These are phyloP conservation scores for Ptychobarbus kaznakovi DNA, from an alignment of 2,797 vertebrate genomes.

Conservation along the genomic window DNA sequence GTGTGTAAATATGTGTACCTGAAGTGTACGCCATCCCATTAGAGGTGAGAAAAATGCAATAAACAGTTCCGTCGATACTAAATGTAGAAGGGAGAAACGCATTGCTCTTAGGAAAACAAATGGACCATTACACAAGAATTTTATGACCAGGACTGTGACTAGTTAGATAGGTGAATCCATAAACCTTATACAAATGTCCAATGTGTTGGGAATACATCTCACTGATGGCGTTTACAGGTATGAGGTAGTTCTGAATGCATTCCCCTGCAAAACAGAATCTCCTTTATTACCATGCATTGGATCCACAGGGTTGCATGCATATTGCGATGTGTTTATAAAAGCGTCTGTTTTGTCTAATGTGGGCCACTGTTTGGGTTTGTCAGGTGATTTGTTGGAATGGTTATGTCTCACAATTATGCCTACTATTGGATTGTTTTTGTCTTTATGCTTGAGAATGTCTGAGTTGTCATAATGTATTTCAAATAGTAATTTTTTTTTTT, in stretches of 20 bases:
- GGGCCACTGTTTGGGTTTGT: constrained; percentile 21
- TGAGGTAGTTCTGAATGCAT: background rate
- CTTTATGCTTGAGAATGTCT: background rate
- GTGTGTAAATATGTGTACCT: constrained; percentile 21
- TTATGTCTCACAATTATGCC: constrained; percentile 22
- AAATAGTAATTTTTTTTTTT: background rate
- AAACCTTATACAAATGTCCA: constrained; percentile 38
- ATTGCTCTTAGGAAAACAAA: constrained; percentile 77
- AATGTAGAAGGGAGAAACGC: constrained; percentile 70
- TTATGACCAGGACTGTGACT: constrained; percentile 76
- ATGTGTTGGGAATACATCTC: constrained; percentile 34
- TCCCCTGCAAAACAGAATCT: constrained; percentile 1
- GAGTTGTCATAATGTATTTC: constrained; percentile 14
- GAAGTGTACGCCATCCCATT: constrained; percentile 37
- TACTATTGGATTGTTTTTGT: constrained; percentile 2
- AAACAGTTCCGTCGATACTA: constrained; percentile 68
- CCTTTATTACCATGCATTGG: constrained; percentile 40
- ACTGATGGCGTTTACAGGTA: constrained; percentile 25
- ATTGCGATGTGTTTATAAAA: constrained; percentile 21
- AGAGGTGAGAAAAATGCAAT: constrained; percentile 60
- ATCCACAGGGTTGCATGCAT: constrained; percentile 23
- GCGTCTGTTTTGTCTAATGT: constrained; percentile 29
- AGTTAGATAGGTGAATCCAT: constrained; percentile 64
- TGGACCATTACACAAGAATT: constrained; percentile 75
- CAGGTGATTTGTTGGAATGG: constrained; percentile 36